Base-by-base conservation (phyloP, 2,888 invertebrate species). In the Lymantria monacha region DNA sequence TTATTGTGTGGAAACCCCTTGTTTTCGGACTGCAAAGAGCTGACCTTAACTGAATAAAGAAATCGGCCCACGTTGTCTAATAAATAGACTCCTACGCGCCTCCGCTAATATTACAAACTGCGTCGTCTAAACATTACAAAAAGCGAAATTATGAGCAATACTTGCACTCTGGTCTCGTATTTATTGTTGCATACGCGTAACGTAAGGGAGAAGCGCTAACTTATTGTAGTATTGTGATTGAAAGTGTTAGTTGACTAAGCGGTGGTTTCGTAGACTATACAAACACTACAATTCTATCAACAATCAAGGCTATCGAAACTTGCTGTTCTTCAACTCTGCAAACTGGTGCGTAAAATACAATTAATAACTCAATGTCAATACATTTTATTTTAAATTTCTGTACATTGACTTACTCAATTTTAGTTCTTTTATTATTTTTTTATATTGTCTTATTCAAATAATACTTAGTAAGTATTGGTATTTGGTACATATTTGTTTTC, bases 81-180 rank as follows among this genome's bases (percentile, higher is more conserved):
- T 89, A 85, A 83, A 83, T 57, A 68, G 69, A 83, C 86, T 83
- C 90, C 90, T 91, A 91, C 90, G 83, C 87, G 72, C 59, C 66
- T 59, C 66, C 70, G 65, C 66, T 48, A 58, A 49, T 51, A 57
- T 59, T 73, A 65, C 69, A 48, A 74, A 77, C 70, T 80, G 70
- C 79, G 79, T 76, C 72, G 73, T 71, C 70, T 61, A 72, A 76
- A 72, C 70, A 67, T 59, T 68, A 70, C 65, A 70, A 81, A 81
- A 75, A 78, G 69, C 63, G 66, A 83, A 81, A 76, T 75, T 74
- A 74, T 68, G 64, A 67, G 63, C 72, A 70, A 70, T 69, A 66
- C 58, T 60, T 60, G 61, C 57, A 61, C 59, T 66, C 60, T 56
- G 54, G 55, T 63, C 48, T 63, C 53, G 56, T 66, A 64, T 51